These are phyloP conservation scores for Regulus satrapa DNA, from an alignment of 2,113 vertebrate genomes.

Conservation along the genomic window DNA sequence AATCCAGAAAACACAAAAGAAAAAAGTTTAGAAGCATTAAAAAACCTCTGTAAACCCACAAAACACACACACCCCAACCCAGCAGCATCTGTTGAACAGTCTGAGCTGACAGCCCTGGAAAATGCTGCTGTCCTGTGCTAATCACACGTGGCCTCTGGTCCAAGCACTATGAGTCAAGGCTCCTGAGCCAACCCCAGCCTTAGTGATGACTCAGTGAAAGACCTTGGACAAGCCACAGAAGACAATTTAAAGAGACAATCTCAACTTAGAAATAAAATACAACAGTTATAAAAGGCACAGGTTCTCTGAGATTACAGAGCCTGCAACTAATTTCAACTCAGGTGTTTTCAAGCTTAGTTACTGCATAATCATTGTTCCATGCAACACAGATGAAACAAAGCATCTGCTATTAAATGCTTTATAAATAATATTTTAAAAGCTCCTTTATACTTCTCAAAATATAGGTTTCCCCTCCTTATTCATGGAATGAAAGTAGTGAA, in stretches of 20 bases:
- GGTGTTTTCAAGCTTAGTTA: not conserved
- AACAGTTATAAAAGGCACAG: not conserved
- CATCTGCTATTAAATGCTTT: not conserved
- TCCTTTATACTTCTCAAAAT: not conserved
- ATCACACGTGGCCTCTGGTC: not conserved
- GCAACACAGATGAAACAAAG: not conserved
- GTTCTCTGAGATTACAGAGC: not conserved
- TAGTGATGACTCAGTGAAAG: not conserved
- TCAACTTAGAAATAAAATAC: not conserved
- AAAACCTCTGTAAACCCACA: too few relatives aligned
- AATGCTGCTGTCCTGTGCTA: not conserved
- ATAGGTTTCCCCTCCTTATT: not conserved
- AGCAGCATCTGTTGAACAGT: not conserved
- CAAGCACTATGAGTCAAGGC: not conserved
- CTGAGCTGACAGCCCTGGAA: not conserved
- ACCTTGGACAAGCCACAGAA: not conserved
- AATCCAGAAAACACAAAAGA: not conserved
- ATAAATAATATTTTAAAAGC: not conserved
- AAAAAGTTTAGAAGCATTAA: not conserved
- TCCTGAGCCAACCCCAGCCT: not conserved
- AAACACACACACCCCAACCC: not conserved
- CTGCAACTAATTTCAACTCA: not conserved
- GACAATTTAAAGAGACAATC: not conserved
- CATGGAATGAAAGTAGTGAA: not conserved
- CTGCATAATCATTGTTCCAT: not conserved